A percentile compares a stretch with the other conserved stretches of the same genome.
Conservation (phyloP, 2,113 vertebrate genomes). For the Rhea americana region DNA sequence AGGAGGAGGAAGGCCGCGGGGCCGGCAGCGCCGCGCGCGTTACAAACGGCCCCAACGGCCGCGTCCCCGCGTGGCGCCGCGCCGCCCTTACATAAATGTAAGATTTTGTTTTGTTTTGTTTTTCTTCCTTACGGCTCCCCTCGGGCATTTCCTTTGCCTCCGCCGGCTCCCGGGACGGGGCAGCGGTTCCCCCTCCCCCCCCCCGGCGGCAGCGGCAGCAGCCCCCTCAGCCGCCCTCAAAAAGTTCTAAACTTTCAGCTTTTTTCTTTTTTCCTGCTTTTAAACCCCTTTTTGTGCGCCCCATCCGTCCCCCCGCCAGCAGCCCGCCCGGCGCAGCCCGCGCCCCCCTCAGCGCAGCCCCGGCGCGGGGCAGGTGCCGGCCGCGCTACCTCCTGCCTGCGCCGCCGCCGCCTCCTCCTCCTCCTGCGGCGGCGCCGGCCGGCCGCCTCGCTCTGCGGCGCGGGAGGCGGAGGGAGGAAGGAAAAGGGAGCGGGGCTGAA, state of each 20-base stretch:
- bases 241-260: neutral
- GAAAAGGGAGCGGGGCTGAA: neutral
- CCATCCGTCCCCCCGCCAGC: no score
- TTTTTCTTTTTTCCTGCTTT: neutral
- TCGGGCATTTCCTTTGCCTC: neutral
- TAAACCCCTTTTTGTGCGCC: neutral
- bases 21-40: no score
- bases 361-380: no score
- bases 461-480: conserved; percentile 26
- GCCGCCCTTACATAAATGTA: neutral
- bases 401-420: neutral
- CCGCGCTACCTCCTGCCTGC: neutral
- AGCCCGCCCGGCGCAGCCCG: no score
- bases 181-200: no score
- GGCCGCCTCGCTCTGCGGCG: neutral
- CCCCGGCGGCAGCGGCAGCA: no score
- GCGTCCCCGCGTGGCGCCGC: no score
- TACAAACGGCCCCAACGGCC: no score
- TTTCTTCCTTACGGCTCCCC: neutral
- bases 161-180: neutral
- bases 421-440: neutral
- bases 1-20: no score
- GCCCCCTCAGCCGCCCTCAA: no score
- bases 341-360: no score
- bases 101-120: neutral